Percentiles rank a stretch among this genome's conserved stretches.
Conservation (phyloP, 1,140 invertebrate species). For the Bombus breviceps region DNA sequence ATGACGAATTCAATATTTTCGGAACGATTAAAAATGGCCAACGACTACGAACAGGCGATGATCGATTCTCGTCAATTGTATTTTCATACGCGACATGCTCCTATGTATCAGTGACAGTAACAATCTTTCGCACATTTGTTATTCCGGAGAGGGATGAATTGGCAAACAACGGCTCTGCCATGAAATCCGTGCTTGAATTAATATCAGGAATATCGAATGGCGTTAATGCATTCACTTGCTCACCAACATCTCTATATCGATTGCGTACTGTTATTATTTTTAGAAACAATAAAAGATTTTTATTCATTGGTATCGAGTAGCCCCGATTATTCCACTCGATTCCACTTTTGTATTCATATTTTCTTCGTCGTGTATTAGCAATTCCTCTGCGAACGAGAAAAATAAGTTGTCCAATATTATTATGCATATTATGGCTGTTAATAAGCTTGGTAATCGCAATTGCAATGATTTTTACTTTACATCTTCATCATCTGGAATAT, state of each 20-base stretch:
- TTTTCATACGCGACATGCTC: not conserved
- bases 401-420: too few species aligned
- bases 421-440: too few species aligned
- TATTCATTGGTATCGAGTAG: too few species aligned
- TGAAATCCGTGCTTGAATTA: constrained; percentile 42
- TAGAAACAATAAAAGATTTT: not conserved
- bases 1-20: not conserved
- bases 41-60: not conserved
- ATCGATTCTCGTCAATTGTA: not conserved
- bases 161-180: constrained; percentile 3
- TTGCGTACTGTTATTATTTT: constrained; percentile 12
- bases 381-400: not conserved
- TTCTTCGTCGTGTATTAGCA: not conserved
- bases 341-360: too few species aligned
- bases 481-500: too few species aligned
- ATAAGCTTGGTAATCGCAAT: too few species aligned
- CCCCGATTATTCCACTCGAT: not conserved
- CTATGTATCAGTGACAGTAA: not conserved
- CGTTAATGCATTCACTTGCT: constrained; percentile 21
- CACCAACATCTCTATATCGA: constrained; percentile 2
- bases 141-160: constrained; percentile 3
- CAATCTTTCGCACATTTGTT: constrained; percentile 37
- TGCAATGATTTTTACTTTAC: too few species aligned
- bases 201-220: not conserved
- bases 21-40: not conserved